These are phyloP conservation scores for Caenorhabditis sulstoni DNA, from an alignment of 2,888 invertebrate species.

Conservation along the genomic window DNA sequence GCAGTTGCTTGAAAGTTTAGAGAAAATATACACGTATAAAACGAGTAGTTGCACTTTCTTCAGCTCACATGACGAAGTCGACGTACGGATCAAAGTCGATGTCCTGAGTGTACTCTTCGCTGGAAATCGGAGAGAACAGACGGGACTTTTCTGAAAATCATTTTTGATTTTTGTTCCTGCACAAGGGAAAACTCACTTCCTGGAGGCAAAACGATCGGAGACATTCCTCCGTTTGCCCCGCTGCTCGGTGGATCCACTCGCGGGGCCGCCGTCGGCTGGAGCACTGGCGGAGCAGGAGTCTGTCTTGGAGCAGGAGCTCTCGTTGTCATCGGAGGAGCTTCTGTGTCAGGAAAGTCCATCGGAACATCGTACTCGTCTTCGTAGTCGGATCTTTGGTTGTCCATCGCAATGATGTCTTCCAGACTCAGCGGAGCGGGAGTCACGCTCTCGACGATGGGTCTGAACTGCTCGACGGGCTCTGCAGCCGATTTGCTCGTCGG, in stretches of 20 bases:
- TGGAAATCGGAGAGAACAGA: constrained; percentile 43
- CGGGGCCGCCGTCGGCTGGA: neutral
- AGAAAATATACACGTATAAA: constrained; percentile 33
- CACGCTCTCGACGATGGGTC: constrained; percentile 56
- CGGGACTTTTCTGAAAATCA: constrained; percentile 53
- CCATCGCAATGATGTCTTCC: constrained; percentile 67
- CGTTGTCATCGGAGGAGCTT: constrained; percentile 38
- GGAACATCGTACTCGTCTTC: constrained; percentile 63
- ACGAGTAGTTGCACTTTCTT: neutral
- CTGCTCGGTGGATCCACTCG: neutral
- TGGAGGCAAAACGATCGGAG: constrained; percentile 50
- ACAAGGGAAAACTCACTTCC: constrained; percentile 18
- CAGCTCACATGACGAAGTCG: constrained; percentile 36
- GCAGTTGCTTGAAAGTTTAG: neutral
- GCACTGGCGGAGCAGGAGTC: neutral
- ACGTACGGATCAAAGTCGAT: constrained; percentile 59
- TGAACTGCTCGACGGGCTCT: constrained; percentile 48
- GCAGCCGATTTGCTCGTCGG: constrained; percentile 33
- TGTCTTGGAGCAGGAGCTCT: constrained; percentile 7
- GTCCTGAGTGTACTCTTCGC: constrained; percentile 59
- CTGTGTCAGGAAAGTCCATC: constrained; percentile 58
- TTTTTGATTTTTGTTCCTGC: neutral
- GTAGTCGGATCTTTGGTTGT: constrained; percentile 53
- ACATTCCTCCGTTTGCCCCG: constrained; percentile 24
- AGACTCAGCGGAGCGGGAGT: constrained; percentile 59